These are phyloP conservation scores for Actenoides hombroni DNA, from an alignment of 2,113 vertebrate genomes.

Conservation along the genomic window DNA sequence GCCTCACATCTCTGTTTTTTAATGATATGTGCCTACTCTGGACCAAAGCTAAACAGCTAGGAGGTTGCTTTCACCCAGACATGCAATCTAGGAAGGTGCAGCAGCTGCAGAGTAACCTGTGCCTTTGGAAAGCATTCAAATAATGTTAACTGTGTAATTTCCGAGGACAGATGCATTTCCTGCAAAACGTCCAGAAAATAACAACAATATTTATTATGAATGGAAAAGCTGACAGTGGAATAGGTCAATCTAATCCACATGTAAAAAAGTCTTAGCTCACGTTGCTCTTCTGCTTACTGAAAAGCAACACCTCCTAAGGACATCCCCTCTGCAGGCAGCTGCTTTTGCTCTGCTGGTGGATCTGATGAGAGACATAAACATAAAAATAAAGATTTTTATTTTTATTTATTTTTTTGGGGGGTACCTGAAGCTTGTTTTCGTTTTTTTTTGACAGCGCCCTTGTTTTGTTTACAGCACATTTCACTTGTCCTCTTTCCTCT, in stretches of 20 bases:
- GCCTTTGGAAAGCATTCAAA: too few species aligned
- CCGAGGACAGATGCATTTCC: not conserved
- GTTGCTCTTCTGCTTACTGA: not conserved
- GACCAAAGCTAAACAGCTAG: too few species aligned
- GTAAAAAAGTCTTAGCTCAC: not conserved
- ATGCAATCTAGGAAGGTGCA: too few species aligned
- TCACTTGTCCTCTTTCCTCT: not conserved
- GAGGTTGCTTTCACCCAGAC: too few species aligned
- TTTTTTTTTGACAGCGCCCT: slow-evolving; percentile 77
- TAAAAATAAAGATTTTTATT: not conserved
- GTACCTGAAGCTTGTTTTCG: slow-evolving; percentile 16
- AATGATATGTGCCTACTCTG: too few species aligned
- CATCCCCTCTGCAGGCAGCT: not conserved
- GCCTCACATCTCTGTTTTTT: too few species aligned
- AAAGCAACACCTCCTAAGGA: not conserved
- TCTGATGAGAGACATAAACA: not conserved
- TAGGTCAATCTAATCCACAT: not conserved
- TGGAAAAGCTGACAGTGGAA: not conserved
- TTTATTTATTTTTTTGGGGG: too few species aligned
- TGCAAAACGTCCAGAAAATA: not conserved
- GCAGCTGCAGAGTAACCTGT: too few species aligned
- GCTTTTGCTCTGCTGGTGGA: not conserved
- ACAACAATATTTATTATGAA: not conserved
- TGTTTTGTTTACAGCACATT: slow-evolving; percentile 88
- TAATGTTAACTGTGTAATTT: slow-evolving; percentile 32